Evolutionary conservation across 2,113 vertebrate genomes (phyloP).

Genomic region (Glareola pratincola): DNA sequence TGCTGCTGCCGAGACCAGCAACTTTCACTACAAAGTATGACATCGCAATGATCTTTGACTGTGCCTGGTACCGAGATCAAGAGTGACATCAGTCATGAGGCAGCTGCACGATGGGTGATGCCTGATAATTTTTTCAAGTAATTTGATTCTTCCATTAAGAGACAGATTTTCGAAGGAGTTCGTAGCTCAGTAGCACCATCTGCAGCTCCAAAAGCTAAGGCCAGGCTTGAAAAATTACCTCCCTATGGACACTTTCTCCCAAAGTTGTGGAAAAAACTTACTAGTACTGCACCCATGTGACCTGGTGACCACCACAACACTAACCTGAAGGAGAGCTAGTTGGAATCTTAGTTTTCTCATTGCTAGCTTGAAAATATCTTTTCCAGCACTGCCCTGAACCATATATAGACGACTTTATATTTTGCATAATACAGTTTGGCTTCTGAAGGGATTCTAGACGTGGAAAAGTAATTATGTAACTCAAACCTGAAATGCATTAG

Average conservation of each 20-base stretch:
- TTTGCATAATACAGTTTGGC: not conserved
- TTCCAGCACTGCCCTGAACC: not conserved
- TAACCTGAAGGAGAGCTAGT: not conserved
- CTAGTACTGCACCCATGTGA: not conserved
- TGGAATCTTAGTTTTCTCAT: not conserved
- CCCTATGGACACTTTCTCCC: not conserved
- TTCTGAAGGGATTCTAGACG: not conserved
- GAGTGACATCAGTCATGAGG: not conserved
- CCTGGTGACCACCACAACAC: not conserved
- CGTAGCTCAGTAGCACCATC: slow-evolving; percentile 51
- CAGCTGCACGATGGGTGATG: not conserved
- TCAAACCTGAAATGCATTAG: not conserved
- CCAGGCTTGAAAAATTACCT: not conserved
- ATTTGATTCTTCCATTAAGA: not conserved
- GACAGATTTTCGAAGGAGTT: not conserved
- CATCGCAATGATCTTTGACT: not conserved
- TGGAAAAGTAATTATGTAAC: not conserved
- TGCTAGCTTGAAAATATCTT: not conserved
- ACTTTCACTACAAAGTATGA: not conserved
- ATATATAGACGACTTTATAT: not conserved
- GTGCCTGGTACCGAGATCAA: not conserved
- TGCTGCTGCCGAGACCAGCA: not conserved
- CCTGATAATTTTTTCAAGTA: not conserved
- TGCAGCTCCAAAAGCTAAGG: not conserved
- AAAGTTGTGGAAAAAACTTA: not conserved